Evolutionary conservation across 2,888 invertebrate genomes (phyloP).

Genomic region (Ichneumon xanthorius): DNA sequence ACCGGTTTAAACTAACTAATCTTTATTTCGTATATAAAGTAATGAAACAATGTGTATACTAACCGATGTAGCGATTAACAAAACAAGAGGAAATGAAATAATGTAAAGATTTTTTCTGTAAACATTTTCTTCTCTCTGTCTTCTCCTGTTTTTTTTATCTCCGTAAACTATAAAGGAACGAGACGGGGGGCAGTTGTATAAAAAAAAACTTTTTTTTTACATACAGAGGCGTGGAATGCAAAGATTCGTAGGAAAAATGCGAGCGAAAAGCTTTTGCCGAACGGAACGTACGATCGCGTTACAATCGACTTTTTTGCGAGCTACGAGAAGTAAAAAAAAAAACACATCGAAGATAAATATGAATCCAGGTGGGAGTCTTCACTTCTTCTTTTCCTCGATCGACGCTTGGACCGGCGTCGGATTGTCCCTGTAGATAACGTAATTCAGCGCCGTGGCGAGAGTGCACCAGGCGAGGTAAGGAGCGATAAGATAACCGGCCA

Average conservation of each 20-base stretch:
- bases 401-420: slow-evolving; percentile 75
- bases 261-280: not conserved
- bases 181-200: not conserved
- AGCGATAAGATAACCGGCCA: slow-evolving; percentile 89
- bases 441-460: slow-evolving; percentile 90
- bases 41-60: slow-evolving; percentile 81
- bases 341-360: slow-evolving; percentile 22
- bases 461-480: slow-evolving; percentile 92
- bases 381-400: slow-evolving; percentile 75
- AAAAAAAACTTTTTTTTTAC: not conserved
- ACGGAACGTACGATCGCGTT: not conserved
- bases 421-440: slow-evolving; percentile 88
- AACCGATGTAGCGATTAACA: slow-evolving; percentile 68
- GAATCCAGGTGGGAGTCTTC: slow-evolving; percentile 24
- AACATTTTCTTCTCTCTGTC: slow-evolving; percentile 15
- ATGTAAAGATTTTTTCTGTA: slow-evolving; percentile 64
- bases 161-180: not conserved
- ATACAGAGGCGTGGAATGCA: slow-evolving; percentile 2
- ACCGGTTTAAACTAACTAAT: slow-evolving; percentile 77
- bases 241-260: not conserved
- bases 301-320: slow-evolving; percentile 2
- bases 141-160: not conserved
- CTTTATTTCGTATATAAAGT: slow-evolving; percentile 79
- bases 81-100: slow-evolving; percentile 54
- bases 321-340: slow-evolving; percentile 20